phyloP scores from a whole-genome alignment of 2,113 vertebrate species.

The Hydrochoerus hydrochaeris region DNA sequence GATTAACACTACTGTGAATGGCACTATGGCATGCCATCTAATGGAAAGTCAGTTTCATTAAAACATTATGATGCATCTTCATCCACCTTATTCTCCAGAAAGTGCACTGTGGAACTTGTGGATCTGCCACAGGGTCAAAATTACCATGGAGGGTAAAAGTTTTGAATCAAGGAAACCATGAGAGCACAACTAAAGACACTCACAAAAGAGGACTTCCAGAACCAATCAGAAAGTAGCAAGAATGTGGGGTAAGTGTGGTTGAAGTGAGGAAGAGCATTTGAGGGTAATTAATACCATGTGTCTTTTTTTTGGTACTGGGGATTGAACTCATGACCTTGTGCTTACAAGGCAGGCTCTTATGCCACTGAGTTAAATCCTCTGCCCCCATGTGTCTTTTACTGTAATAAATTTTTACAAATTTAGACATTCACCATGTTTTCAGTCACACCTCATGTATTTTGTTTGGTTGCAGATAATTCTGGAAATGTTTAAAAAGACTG shows the following conservation, averaged over 20 bases:
- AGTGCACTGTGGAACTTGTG: not conserved
- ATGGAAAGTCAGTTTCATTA: not conserved
- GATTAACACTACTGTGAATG: not conserved
- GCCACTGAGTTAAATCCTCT: no score
- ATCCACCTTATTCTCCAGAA: not conserved
- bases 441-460: not conserved
- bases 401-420: not conserved
- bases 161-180: not conserved
- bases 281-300: not conserved
- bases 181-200: not conserved
- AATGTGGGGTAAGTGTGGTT: not conserved
- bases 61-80: not conserved
- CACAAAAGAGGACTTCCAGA: not conserved
- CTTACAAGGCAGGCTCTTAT: no score
- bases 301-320: no score
- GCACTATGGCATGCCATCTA: not conserved
- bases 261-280: not conserved
- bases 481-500: not conserved
- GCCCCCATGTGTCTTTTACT: not conserved
- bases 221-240: not conserved
- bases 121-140: not conserved
- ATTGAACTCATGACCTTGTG: no score
- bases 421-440: not conserved
- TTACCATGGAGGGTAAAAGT: not conserved
- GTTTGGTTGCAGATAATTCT: not conserved